phyloP scores from a whole-genome alignment of 1,140 invertebrate species.

The Drosophila sulfurigaster region DNA sequence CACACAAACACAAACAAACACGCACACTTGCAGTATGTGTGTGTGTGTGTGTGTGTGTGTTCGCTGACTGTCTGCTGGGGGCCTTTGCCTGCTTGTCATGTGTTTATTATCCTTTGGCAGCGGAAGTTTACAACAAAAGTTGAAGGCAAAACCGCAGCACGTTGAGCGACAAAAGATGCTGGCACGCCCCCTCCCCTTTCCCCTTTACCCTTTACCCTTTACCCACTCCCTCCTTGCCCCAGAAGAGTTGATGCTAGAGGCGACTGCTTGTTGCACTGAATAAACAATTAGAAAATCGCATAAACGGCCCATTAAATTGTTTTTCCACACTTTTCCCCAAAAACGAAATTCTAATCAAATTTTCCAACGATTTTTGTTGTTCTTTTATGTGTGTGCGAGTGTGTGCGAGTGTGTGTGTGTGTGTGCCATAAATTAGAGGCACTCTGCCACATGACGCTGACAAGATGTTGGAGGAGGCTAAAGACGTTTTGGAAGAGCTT shows the following conservation, averaged over 20 bases:
- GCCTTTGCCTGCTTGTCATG: conserved; percentile 51
- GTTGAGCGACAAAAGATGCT: conserved; percentile 47
- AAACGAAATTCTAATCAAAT: conserved; percentile 51
- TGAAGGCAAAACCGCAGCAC: conserved; percentile 45
- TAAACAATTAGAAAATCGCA: conserved; percentile 59
- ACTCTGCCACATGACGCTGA: conserved; percentile 45
- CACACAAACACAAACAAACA: conserved; percentile 48
- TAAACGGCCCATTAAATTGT: conserved; percentile 52
- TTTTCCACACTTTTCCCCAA: conserved; percentile 32
- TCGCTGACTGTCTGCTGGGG: conserved; percentile 13
- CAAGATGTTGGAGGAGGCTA: conserved; percentile 21
- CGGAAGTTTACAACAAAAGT: conserved; percentile 57
- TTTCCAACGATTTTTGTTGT: conserved; percentile 23
- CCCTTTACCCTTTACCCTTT: neutral
- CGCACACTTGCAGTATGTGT: conserved; percentile 4
- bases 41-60: conserved; percentile 22
- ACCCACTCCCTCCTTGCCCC: neutral
- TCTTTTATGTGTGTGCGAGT: neutral
- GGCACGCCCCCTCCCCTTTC: conserved; percentile 18
- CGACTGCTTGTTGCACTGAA: conserved; percentile 41
- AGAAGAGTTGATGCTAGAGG: neutral
- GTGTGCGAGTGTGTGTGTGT: neutral
- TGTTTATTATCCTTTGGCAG: conserved; percentile 60
- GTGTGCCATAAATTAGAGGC: conserved; percentile 47
- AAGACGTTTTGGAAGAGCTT: neutral